A percentile compares a stretch with the other conserved stretches of the same genome.
Conservation (phyloP, 53 echinoderm and acorn worm species). For the Holothuria leucospilota region DNA sequence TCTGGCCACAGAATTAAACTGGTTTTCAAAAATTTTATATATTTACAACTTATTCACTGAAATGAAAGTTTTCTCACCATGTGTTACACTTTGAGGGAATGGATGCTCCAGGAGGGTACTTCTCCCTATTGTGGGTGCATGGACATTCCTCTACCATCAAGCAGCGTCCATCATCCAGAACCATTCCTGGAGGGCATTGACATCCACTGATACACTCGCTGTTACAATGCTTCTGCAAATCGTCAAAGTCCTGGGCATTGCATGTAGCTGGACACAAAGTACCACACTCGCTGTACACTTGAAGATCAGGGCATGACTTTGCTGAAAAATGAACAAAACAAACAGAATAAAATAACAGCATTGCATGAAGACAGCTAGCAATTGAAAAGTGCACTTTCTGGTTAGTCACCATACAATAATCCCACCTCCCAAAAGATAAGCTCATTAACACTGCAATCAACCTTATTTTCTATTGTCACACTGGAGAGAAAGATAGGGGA, state of each 20-base stretch:
- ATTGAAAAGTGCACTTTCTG: too few relatives aligned
- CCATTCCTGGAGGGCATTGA: conserved; percentile 82
- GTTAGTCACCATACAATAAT: too few relatives aligned
- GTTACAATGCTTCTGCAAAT: conserved; percentile 64
- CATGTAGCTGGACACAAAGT: conserved; percentile 81
- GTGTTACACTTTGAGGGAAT: conserved; percentile 75
- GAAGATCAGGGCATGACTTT: conserved; percentile 76
- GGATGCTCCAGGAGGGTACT: conserved; percentile 81
- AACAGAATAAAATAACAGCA: too few relatives aligned
- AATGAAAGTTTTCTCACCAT: conserved; percentile 69
- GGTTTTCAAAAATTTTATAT: too few relatives aligned
- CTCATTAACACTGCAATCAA: too few relatives aligned
- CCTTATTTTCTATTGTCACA: too few relatives aligned
- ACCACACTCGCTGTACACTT: conserved; percentile 85
- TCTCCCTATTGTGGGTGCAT: conserved; percentile 85
- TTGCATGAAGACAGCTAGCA: too few relatives aligned
- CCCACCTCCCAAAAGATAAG: too few relatives aligned
- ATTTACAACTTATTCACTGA: too few relatives aligned
- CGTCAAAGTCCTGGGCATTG: conserved; percentile 59
- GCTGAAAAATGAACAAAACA: conserved; percentile 47
- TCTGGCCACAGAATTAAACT: background rate
- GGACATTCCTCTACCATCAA: conserved; percentile 73
- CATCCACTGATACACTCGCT: conserved; percentile 83
- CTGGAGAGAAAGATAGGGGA: too few relatives aligned
- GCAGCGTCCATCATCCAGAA: conserved; percentile 83